Evolutionary conservation across 2,113 vertebrate species (phyloP), one percentile per base, ranked within the genome.

Genomic region (Nannobrachium achirus): DNA sequence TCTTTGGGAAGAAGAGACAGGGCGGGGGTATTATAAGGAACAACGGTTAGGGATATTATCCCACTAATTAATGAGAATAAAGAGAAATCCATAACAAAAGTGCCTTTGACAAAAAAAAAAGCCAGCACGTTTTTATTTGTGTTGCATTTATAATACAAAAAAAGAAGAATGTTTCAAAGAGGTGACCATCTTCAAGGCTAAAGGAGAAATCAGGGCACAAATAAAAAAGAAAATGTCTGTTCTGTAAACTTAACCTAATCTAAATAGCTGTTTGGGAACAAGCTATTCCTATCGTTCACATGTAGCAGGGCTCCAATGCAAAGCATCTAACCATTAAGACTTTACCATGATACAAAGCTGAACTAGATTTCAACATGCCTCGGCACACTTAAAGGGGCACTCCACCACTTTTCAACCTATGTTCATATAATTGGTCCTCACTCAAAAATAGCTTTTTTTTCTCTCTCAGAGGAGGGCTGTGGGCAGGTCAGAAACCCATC

Each of bases 111-210:
- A 82, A 86, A 80, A 48, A 82, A 86, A 80, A 48, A 79, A 86
- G 63, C 74, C 57, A 87, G 79, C 76, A 86, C 76, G 61, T 41
- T 69, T 93, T 93, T 92, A 86, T 88, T 87, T 84, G 59, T 20
- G 63, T 81, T 86, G 51, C 80, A 90, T 76, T 82, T 83, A 70
- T 85, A 75, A 79, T 81, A 91, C 83, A 92, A 82, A 85, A 73
- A 71, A n/a, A 33, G 3, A 75, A 40, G 48, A 53, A 80, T 57
- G 55, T 44, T 42, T 76, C 69, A 71, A 83, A 77, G 83, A 75
- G 40, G 68, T 70, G 56, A 80, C 69, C 75, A 81, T 62, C 57
- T 79, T 58, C 61, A 56, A 80, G 44, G 53, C 65, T 58, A 45
- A 73, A 76, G 64, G 52, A 80, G 46, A 40, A 46, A 78, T 75